A percentile compares a stretch with the other conserved stretches of the same genome.
phyloP scores from a whole-genome alignment of 1,140 invertebrate genomes.

The Drosophila parvula region DNA sequence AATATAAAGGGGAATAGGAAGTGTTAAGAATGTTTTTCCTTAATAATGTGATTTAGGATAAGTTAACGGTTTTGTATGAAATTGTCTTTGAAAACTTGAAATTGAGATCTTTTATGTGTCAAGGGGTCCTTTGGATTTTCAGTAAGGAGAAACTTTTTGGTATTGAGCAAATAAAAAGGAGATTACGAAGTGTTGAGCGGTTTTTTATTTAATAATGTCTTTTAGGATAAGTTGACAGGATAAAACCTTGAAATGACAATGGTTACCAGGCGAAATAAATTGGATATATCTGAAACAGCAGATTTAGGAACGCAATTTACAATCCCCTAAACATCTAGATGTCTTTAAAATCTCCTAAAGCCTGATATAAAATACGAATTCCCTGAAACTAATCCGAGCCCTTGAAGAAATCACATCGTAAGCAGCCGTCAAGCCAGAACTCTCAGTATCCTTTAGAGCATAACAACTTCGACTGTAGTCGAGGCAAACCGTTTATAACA shows the following conservation, averaged over 20 bases:
- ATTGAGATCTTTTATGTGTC: neutral
- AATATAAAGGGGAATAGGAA: too few relatives aligned
- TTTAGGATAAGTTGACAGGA: neutral
- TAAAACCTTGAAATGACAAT: neutral
- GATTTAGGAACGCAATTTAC: neutral
- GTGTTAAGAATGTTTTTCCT: too few relatives aligned
- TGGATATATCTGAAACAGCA: neutral
- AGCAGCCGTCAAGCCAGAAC: conserved; percentile 13
- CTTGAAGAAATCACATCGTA: conserved; percentile 16
- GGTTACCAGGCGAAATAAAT: too few relatives aligned
- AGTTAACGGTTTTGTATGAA: too few relatives aligned
- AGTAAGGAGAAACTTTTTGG: neutral
- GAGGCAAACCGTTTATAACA: conserved; percentile 49
- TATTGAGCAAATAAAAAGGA: neutral
- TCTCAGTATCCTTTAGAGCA: conserved; percentile 25
- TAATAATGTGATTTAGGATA: too few relatives aligned
- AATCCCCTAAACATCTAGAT: neutral
- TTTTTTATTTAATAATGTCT: neutral
- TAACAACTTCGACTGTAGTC: conserved; percentile 33
- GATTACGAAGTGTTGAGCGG: too few relatives aligned
- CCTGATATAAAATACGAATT: conserved; percentile 1
- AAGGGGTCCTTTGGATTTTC: neutral
- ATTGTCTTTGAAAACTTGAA: too few relatives aligned
- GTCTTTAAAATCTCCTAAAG: neutral
- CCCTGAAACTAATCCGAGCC: conserved; percentile 21